These are phyloP conservation scores for Polydrusus tereticollis DNA, from an alignment of 2,888 invertebrate genomes.

Conservation along the genomic window DNA sequence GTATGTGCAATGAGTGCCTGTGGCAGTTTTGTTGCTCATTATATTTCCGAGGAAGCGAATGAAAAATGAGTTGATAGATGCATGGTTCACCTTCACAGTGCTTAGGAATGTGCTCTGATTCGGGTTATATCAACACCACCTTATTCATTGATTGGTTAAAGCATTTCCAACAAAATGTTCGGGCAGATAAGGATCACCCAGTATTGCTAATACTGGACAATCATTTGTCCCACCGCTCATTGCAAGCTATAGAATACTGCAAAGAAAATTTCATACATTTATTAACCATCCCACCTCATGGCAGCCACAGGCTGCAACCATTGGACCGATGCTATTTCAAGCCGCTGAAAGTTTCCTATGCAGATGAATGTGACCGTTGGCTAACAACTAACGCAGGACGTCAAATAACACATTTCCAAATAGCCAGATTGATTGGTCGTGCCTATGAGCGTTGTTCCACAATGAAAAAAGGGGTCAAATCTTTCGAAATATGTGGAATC, in stretches of 20 bases:
- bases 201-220: slow-evolving; percentile 21
- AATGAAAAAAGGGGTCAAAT: slow-evolving; percentile 2
- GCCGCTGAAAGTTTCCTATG: no score
- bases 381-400: background rate
- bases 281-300: background rate
- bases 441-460: background rate
- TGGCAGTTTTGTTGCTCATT: slow-evolving; percentile 1
- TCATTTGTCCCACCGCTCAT: background rate
- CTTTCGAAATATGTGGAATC: slow-evolving; percentile 12
- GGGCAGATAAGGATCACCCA: slow-evolving; percentile 1
- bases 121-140: background rate
- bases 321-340: background rate
- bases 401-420: slow-evolving; percentile 7
- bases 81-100: background rate
- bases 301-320: background rate
- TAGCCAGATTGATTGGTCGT: background rate
- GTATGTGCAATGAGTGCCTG: background rate
- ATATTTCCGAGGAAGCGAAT: slow-evolving; percentile 9
- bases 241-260: slow-evolving; percentile 4
- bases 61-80: background rate
- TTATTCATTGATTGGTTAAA: background rate
- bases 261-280: background rate
- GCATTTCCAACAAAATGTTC: background rate
- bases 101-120: slow-evolving; percentile 5
- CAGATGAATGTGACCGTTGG: no score